Base-by-base conservation (phyloP, 2,888 invertebrate genomes). In the Junonia oenone region DNA sequence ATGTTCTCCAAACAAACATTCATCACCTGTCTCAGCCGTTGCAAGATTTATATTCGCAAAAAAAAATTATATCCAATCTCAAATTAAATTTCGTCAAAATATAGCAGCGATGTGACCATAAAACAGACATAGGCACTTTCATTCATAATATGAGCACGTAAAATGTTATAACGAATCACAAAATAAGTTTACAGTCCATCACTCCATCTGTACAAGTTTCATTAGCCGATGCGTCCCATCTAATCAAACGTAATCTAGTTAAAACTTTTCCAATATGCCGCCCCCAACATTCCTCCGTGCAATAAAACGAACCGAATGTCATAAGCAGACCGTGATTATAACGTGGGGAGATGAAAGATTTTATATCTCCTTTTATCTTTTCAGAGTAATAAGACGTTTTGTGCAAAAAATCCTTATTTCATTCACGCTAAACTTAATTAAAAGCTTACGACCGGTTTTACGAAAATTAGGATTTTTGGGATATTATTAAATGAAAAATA, bases 251-350 rank as follows among this genome's bases (percentile, higher is more conserved):
- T 81, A 84, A 87, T 66, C 64, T 65, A 78, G 87, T 87, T 87
- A 88, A 89, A 89, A 90, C 87, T 89, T 90, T 89, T 79, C 82
- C 86, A 90, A 90, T 90, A 88, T 84, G 75, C 75, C 62, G 68
- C 79, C 85, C 85, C 81, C 66, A 69, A 75, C 81, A 78, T 75
- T 72, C 71, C 72, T 71, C 68, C 71, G 63, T 55, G 54, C 43
- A 43, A 26, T 71, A 67, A 73, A 68, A 63, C 63, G 66, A 61
- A 58, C 56, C 49, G 56, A 58, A 63, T 59, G 61, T 61, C 61
- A 61, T 61, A 61, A 59, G 61, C 56, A 51, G 56, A 49, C 53
- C 45, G 57, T 59, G 51, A 53, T 57, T 60, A 55, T 56, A 48
- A 45, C 35, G 19, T 47, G 54, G 47, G 51, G 38, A 33, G 50